Percentiles rank a stretch among this genome's conserved stretches.
These are phyloP conservation scores for Copsychus sechellarum DNA, from an alignment of 2,113 vertebrate genomes.

Conservation along the genomic window DNA sequence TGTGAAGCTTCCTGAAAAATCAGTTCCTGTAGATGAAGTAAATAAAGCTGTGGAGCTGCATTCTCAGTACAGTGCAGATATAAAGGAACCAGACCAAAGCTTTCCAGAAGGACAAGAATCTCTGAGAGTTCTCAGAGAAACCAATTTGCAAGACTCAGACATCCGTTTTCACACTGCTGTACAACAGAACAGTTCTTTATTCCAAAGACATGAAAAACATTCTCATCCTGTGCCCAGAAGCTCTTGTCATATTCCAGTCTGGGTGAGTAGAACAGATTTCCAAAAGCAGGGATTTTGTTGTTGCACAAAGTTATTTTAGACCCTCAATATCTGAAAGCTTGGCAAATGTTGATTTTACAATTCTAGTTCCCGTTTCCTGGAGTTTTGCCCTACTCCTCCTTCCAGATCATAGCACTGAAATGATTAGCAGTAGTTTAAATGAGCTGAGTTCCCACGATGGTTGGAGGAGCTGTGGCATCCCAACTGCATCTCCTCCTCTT, in stretches of 20 bases:
- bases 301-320: background rate
- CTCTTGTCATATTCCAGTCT: constrained; percentile 53
- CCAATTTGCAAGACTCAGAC: background rate
- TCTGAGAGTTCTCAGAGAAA: background rate
- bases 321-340: background rate
- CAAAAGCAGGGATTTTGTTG: background rate
- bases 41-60: background rate
- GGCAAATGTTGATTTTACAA: background rate
- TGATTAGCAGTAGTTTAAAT: background rate
- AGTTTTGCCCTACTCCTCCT: background rate
- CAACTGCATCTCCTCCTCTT: background rate
- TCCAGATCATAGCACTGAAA: background rate
- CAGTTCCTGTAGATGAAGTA: background rate
- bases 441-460: background rate
- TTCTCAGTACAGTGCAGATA: background rate
- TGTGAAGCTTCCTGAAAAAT: background rate
- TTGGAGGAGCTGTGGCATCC: background rate
- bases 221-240: background rate
- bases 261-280: constrained; percentile 64
- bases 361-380: background rate
- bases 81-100: background rate
- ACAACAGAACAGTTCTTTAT: background rate
- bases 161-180: background rate
- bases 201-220: background rate
- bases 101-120: background rate